Conservation (phyloP, 2,113 vertebrate species). For the Nestor notabilis region DNA sequence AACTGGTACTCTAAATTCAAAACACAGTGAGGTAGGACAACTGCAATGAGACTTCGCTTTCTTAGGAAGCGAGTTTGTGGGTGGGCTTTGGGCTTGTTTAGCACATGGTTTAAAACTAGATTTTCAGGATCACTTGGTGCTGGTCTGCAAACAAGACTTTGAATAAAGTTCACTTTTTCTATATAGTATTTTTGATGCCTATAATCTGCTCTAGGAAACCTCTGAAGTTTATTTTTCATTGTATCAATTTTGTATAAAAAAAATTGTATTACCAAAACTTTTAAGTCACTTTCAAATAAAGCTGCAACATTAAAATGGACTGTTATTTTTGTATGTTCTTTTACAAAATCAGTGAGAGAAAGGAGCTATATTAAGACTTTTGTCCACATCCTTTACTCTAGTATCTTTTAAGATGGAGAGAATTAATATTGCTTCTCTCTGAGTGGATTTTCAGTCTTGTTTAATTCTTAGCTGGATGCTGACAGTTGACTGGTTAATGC, state of each 20-base stretch:
- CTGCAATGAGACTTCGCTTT: background rate
- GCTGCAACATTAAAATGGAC: background rate
- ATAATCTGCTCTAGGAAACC: background rate
- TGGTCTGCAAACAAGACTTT: background rate
- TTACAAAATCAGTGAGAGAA: background rate
- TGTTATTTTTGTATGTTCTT: background rate
- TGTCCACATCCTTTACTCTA: background rate
- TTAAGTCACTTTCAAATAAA: conserved; percentile 47
- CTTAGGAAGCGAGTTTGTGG: background rate
- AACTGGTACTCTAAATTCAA: background rate
- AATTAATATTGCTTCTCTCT: background rate
- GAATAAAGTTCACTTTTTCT: background rate
- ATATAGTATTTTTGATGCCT: background rate
- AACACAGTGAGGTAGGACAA: background rate
- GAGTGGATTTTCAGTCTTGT: background rate
- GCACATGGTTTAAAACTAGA: background rate
- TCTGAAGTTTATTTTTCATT: conserved; percentile 17
- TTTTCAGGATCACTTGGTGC: background rate
- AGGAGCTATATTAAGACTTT: background rate
- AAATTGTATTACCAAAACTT: background rate
- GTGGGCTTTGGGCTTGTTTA: background rate
- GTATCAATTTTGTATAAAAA: background rate
- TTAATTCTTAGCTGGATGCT: background rate
- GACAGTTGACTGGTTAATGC: background rate
- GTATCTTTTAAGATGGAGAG: background rate